Evolutionary conservation across 2,113 vertebrate species (phyloP), one percentile per base, ranked within the genome.

Genomic region (Pica pica): DNA sequence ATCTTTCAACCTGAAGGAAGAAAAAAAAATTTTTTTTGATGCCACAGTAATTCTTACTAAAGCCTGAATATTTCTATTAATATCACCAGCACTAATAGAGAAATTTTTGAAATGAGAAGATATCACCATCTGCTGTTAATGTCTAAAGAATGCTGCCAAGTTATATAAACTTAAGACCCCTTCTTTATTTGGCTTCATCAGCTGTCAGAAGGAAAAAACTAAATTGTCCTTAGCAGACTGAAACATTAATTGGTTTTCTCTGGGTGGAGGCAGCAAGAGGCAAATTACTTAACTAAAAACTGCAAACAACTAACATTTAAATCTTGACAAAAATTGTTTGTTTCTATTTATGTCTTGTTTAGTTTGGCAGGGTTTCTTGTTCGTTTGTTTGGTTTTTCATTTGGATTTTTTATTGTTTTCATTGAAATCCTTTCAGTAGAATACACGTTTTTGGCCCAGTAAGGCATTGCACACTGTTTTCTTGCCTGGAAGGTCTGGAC

Each of bases 281-380:
- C 16, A 31, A 88, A 57, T 47, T 39, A 5, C 7, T 83, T 76
- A 5, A 28, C 46, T 68, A 16, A 67, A 11, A 39, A 37, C 16
- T 46, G n/a, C 10, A 68, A 68, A 68, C 13, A 52, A 44, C 6
- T 65, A 31, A 49, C 5, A 53, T 37, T n/a, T 37, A 11, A 79
- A 55, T 86, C 28, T 64, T 41, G 6, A 6, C 4, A 33, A 65
- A n/a, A 33, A 30, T 15, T 35, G 0, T 31, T 42, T 61, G 4
- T 6, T 21, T 23, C 21, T 55, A 4, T 33, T 50, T 2, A 5
- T 9, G 20, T 41, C 49, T 52, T 11, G 1, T 42, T 52, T 31
- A 3, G 1, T 56, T 57, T 14, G 4, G 2, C 19, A 2, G 2
- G 0, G 2, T 2, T 39, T 41, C 10, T 73, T 49, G 2, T 6